Percentiles rank a stretch among this genome's conserved stretches.
Conservation (phyloP, 2,113 vertebrate genomes). For the Meles meles region DNA sequence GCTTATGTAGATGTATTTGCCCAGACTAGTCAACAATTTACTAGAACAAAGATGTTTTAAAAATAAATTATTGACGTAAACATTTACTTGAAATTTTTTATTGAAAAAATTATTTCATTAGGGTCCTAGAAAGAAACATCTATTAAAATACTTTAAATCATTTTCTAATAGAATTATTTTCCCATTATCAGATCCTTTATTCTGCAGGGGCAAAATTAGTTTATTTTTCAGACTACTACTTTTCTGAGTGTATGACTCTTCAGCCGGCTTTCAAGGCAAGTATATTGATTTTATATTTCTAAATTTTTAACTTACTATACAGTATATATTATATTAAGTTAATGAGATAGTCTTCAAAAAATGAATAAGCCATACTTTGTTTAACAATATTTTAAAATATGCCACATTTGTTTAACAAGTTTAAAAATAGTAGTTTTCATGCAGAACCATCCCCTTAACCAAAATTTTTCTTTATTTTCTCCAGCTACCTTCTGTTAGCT, state of each 20-base stretch:
- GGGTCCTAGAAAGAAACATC: not conserved
- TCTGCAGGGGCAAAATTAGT: not conserved
- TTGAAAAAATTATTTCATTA: not conserved
- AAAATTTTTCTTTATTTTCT: not conserved
- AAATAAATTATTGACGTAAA: not conserved
- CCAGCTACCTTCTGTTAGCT: not conserved
- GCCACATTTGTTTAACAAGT: not conserved
- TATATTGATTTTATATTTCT: not conserved
- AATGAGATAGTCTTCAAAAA: too few species aligned
- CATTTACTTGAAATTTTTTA: not conserved
- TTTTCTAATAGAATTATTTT: not conserved
- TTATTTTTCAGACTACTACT: not conserved
- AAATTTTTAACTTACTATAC: not conserved
- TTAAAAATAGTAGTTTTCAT: not conserved
- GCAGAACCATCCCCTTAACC: not conserved
- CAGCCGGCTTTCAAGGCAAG: not conserved
- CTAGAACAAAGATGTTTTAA: not conserved
- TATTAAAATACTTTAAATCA: not conserved
- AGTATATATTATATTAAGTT: too few species aligned
- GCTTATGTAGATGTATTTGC: rapidly evolving
- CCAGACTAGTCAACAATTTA: not conserved
- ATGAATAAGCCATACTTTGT: too few species aligned
- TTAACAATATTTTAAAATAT: not conserved
- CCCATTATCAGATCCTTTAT: not conserved
- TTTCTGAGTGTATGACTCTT: not conserved